phyloP scores from a whole-genome alignment of 2,888 invertebrate genomes.

The Julus scandinavius region DNA sequence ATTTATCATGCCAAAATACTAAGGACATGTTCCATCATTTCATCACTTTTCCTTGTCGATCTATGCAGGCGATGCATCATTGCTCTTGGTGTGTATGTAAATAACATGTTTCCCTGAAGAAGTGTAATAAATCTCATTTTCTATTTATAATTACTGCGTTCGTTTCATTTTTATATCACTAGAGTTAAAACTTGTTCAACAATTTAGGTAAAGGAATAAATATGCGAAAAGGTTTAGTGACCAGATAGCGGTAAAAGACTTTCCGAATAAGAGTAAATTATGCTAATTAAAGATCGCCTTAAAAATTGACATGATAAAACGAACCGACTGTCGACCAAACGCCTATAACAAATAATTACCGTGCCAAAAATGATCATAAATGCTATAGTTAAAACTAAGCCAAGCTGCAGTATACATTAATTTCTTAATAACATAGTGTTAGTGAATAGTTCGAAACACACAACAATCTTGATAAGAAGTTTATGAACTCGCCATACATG shows the following conservation, averaged over 20 bases:
- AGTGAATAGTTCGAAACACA: too few species aligned
- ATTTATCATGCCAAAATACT: neutral
- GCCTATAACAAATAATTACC: neutral
- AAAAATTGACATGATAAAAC: neutral
- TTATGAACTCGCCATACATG: neutral
- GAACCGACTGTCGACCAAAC: neutral
- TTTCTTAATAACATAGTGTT: neutral
- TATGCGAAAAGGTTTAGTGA: neutral
- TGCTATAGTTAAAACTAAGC: neutral
- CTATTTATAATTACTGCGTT: constrained; percentile 20
- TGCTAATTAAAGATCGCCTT: neutral
- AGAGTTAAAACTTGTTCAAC: neutral
- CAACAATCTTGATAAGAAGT: neutral
- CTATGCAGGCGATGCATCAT: constrained; percentile 11
- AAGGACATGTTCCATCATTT: constrained; percentile 1
- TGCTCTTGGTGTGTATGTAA: neutral
- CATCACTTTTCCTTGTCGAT: constrained; percentile 28
- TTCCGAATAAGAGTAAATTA: neutral
- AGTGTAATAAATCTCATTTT: constrained; percentile 37
- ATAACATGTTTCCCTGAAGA: constrained; percentile 23
- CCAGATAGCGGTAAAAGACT: neutral
- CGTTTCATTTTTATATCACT: neutral
- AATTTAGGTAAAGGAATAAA: neutral
- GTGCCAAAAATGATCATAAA: neutral
- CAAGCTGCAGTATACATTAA: neutral